Evolutionary conservation across 2,888 invertebrate genomes (phyloP).

Genomic region (Heliconius charithonia): DNA sequence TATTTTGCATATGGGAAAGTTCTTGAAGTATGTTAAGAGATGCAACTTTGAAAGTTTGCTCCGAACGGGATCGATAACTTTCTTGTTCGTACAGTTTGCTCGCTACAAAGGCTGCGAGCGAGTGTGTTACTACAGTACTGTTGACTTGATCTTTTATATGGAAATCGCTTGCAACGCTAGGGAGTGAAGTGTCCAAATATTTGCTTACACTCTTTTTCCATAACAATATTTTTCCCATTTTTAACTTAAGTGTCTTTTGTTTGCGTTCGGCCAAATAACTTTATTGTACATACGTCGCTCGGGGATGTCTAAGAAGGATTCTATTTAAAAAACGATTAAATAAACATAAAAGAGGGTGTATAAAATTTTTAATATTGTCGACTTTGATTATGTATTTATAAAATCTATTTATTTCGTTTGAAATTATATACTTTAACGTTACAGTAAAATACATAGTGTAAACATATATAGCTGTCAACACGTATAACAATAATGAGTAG

Average conservation of each 20-base stretch:
- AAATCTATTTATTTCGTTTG: background rate
- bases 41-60: conserved; percentile 55
- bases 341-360: background rate
- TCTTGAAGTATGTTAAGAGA: conserved; percentile 52
- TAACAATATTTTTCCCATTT: conserved; percentile 20
- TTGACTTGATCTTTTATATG: conserved; percentile 50
- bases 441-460: background rate
- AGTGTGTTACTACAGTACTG: conserved; percentile 44
- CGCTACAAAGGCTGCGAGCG: conserved; percentile 38
- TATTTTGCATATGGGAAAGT: conserved; percentile 40
- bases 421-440: background rate
- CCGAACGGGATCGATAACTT: conserved; percentile 54
- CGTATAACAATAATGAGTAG: background rate
- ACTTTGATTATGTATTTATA: background rate
- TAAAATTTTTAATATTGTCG: background rate
- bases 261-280: conserved; percentile 8
- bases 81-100: conserved; percentile 44
- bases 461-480: background rate
- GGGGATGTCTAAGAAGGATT: background rate
- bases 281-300: background rate
- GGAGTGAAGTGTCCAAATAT: conserved; percentile 41
- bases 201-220: conserved; percentile 29
- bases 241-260: conserved; percentile 16
- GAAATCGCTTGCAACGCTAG: conserved; percentile 45
- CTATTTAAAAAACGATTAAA: background rate